Conservation (phyloP, 1,140 invertebrate species). For the Drosophila sp. region DNA sequence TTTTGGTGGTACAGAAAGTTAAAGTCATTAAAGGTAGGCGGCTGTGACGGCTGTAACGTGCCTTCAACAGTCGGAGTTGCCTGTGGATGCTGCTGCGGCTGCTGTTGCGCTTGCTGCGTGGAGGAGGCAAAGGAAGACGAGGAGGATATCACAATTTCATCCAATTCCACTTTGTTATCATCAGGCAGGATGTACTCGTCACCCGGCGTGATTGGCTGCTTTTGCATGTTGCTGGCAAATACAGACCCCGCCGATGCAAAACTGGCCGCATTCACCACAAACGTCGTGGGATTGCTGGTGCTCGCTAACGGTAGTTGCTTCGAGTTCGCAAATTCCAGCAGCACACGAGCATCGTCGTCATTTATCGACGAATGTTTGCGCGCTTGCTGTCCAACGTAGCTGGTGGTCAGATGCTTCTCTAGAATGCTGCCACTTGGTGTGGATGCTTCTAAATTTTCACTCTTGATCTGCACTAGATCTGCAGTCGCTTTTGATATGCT, state of each 20-base stretch:
- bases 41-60: constrained; percentile 25
- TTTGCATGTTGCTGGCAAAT: constrained; percentile 57
- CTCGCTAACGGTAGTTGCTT: constrained; percentile 55
- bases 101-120: constrained; percentile 31
- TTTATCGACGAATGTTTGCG: constrained; percentile 65
- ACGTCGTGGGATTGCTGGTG: constrained; percentile 55
- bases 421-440: constrained; percentile 60
- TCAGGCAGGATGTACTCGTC: constrained; percentile 78
- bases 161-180: constrained; percentile 66
- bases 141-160: constrained; percentile 80
- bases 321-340: constrained; percentile 80
- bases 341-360: constrained; percentile 72
- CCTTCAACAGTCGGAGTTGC: not conserved
- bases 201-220: constrained; percentile 35
- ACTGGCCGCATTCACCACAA: constrained; percentile 68
- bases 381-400: constrained; percentile 35
- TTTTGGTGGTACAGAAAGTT: constrained; percentile 69
- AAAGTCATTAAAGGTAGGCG: constrained; percentile 58
- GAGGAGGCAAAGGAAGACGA: constrained; percentile 74
- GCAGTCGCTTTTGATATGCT: constrained; percentile 61
- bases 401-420: constrained; percentile 73
- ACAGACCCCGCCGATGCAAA: constrained; percentile 76
- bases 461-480: constrained; percentile 69
- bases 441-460: constrained; percentile 47
- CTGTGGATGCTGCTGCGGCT: constrained; percentile 21